phyloP scores from a whole-genome alignment of 2,113 vertebrate species.

The Thalassarche chlororhynchos region DNA sequence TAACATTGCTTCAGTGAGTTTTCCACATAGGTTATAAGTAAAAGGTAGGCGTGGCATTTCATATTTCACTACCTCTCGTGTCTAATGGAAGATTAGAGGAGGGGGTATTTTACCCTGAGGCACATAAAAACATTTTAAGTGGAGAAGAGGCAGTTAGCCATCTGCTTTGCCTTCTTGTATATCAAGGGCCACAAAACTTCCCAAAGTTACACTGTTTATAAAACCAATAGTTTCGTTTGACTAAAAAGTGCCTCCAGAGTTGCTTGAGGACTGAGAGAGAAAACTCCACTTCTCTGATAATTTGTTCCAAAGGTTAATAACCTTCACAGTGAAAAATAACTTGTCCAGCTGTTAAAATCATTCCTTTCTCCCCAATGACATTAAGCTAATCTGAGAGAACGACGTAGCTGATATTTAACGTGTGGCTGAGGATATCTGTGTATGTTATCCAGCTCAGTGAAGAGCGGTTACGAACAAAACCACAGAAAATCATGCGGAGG shows the following conservation, averaged over 20 bases:
- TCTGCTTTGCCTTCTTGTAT: background rate
- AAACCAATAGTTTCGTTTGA: background rate
- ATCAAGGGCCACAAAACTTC: background rate
- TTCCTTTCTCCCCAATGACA: background rate
- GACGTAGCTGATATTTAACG: fast-evolving
- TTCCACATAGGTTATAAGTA: background rate
- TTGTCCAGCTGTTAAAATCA: background rate
- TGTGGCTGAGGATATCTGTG: background rate
- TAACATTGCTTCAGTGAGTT: background rate
- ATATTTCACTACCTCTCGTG: background rate
- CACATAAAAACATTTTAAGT: background rate
- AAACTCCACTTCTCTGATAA: background rate
- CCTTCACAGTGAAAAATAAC: background rate
- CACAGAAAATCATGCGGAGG: fast-evolving
- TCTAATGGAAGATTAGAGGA: background rate
- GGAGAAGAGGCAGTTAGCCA: too few species aligned
- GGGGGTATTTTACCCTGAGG: background rate
- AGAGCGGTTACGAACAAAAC: background rate
- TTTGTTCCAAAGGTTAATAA: background rate
- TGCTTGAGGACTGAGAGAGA: background rate
- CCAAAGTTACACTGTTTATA: background rate
- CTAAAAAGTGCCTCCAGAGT: background rate
- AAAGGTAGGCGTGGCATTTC: fast-evolving
- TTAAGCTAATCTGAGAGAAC: background rate
- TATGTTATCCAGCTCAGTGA: fast-evolving